A percentile compares a stretch with the other conserved stretches of the same genome.
phyloP scores from a whole-genome alignment of 2,888 invertebrate species.

The Trichopoda pennipes region DNA sequence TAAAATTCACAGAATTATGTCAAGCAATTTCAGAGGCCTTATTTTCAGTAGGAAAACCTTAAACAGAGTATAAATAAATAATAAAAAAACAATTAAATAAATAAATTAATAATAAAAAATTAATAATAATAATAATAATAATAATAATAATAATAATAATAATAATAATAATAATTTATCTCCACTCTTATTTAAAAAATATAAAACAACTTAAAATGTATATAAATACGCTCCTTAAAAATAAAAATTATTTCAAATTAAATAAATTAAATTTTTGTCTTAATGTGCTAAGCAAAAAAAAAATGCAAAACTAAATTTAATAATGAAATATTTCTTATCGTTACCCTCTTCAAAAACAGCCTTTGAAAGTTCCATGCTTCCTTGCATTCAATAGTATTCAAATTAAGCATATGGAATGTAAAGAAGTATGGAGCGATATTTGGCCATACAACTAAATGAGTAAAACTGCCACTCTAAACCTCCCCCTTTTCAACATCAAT shows the following conservation, averaged over 20 bases:
- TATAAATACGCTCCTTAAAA: too few relatives aligned
- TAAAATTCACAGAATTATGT: too few relatives aligned
- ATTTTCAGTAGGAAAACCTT: too few relatives aligned
- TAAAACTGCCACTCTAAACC: neutral
- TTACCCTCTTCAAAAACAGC: conserved; percentile 60
- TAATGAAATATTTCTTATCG: neutral
- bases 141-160: neutral
- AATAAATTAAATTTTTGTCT: neutral
- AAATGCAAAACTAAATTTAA: neutral
- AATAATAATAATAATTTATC: neutral
- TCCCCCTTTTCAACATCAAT: conserved; percentile 18
- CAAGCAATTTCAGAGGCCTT: too few relatives aligned
- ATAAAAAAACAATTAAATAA: too few relatives aligned
- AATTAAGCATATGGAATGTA: conserved; percentile 81
- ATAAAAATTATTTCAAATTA: too few relatives aligned
- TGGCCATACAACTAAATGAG: conserved; percentile 73
- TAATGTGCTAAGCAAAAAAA: neutral
- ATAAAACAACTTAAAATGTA: too few relatives aligned
- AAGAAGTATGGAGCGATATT: conserved; percentile 82
- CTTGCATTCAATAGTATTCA: conserved; percentile 82
- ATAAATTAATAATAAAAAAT: too few relatives aligned
- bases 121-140: too few relatives aligned
- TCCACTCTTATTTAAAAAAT: too few relatives aligned
- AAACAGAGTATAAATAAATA: too few relatives aligned
- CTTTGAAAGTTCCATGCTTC: conserved; percentile 82